These are phyloP conservation scores for Buathra laborator DNA, from an alignment of 2,888 invertebrate genomes.

Conservation along the genomic window DNA sequence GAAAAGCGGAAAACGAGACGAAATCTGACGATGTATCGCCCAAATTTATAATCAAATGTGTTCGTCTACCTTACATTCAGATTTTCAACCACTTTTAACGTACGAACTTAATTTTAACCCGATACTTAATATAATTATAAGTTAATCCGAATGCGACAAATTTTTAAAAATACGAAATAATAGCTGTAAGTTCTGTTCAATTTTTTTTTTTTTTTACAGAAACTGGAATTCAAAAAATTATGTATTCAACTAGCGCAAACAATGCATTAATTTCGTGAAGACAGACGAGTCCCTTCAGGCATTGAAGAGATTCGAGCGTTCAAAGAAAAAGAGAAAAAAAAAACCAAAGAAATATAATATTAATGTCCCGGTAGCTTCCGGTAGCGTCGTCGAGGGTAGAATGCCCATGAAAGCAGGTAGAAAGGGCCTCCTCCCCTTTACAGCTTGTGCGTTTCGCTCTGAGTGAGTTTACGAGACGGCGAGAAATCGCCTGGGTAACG, in stretches of 20 bases:
- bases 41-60: no score
- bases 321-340: not conserved
- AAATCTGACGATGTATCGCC: not conserved
- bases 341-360: slow-evolving; percentile 5
- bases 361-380: slow-evolving; percentile 12
- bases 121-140: no score
- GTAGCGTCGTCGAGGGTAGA: slow-evolving; percentile 19
- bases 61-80: no score
- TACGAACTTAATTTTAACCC: no score
- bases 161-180: no score
- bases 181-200: no score
- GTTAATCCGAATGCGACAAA: no score
- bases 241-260: not conserved
- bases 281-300: not conserved
- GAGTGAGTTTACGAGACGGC: slow-evolving; percentile 35
- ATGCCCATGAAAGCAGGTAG: slow-evolving; percentile 22
- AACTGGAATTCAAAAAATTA: slow-evolving; percentile 1
- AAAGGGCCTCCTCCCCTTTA: slow-evolving; percentile 12
- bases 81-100: no score
- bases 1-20: not conserved
- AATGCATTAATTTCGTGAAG: slow-evolving; percentile 9
- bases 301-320: slow-evolving; percentile 10
- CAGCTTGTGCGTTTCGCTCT: not conserved
- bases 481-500: slow-evolving; percentile 34
- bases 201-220: slow-evolving; percentile 5